These are phyloP conservation scores for Ctenodactylus gundi DNA, from an alignment of 2,113 vertebrate genomes.

Conservation along the genomic window DNA sequence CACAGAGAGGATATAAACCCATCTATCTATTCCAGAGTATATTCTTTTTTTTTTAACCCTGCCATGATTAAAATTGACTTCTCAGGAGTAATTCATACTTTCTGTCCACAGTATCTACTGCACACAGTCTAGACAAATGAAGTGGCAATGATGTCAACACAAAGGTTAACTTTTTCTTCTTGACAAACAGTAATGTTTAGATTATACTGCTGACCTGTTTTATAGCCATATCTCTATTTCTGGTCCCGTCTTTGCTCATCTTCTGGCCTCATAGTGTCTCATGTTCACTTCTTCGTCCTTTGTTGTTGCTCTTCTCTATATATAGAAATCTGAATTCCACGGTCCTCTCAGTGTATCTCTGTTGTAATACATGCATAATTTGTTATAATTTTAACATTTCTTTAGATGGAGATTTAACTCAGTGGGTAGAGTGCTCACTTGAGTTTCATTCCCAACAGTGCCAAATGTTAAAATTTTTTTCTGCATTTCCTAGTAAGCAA, in stretches of 20 bases:
- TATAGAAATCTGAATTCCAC: neutral
- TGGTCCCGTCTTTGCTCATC: neutral
- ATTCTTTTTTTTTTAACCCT: neutral
- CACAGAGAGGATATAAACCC: neutral
- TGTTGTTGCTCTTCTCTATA: neutral
- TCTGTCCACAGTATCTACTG: neutral
- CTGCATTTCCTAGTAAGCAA: neutral
- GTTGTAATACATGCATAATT: neutral
- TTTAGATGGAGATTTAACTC: neutral
- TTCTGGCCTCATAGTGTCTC: neutral
- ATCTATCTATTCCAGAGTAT: neutral
- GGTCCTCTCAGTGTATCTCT: neutral
- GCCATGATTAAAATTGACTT: neutral
- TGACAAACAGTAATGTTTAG: neutral
- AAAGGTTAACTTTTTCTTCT: neutral
- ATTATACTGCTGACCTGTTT: neutral
- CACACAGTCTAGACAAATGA: neutral
- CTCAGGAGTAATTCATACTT: neutral
- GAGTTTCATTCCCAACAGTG: neutral
- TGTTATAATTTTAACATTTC: neutral
- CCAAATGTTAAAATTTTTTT: neutral
- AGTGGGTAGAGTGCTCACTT: neutral
- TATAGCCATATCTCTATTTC: neutral
- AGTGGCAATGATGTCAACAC: neutral
- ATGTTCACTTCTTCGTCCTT: neutral